Evolutionary conservation across 2,888 invertebrate species (phyloP), one percentile per base, ranked within the genome.

Genomic region (Mythimna albipuncta): DNA sequence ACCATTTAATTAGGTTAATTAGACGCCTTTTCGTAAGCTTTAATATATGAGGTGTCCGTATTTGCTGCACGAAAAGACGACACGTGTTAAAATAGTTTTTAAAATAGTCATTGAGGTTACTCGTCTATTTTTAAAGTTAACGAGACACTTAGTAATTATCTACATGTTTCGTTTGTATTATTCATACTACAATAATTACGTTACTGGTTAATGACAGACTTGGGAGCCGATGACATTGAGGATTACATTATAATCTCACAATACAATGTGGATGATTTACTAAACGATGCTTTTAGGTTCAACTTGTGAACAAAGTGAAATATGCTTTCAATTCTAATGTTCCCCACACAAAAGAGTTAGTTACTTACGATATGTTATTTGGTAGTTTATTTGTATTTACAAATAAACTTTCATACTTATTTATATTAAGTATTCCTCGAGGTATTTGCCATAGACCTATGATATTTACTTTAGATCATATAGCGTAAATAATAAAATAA

Each of bases 81-180:
- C 35, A 61, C 65, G 71, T 69, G 65, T 77, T 82, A 47, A 78
- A 71, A 75, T 74, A 55, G 65, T 69, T 82, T 82, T 72, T 1
- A 77, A 83, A 84, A 84, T 81, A 87, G 77, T 79, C 64, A 85
- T 82, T 82, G 78, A 71, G 85, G 87, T 81, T 85, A 87, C 75
- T 69, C 66, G 41, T 72, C 84, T 87, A 86, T 82, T 82, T 74
- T 84, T 75, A 82, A 85, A 66, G 35, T 65, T 69, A 83, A 75
- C 63, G 65, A 74, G 77, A 69, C 72, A 77, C 77, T 80, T 66
- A 64, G 72, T 75, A 79, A 81, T 72, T 83, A 47, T 47, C 47
- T 47, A 81, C 61, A 66, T 73, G 76, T 77, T 77, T 63, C 41
- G 57, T 71, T 63, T 75, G 50, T 71, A 77, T 82, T 64, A 79